These are phyloP conservation scores for Cardinalis cardinalis DNA, from an alignment of 2,113 vertebrate species.

Conservation along the genomic window DNA sequence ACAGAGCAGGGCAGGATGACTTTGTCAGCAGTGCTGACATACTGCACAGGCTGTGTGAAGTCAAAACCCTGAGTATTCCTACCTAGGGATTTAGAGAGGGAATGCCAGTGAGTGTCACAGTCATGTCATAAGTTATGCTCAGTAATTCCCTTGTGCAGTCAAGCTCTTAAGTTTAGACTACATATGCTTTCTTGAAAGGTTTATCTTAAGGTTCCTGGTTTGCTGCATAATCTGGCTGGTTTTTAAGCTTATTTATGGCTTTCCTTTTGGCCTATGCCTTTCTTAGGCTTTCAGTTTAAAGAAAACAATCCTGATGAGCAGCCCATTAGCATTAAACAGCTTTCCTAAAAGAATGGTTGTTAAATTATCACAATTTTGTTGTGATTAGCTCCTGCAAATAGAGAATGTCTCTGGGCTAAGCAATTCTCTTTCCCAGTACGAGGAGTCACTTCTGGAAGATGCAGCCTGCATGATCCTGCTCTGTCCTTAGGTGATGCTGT, in stretches of 20 bases:
- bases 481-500: not conserved
- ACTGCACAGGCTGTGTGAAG: not conserved
- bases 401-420: not conserved
- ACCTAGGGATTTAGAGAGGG: not conserved
- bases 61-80: not conserved
- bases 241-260: slow-evolving; percentile 6
- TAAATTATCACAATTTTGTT: slow-evolving; percentile 35
- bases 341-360: slow-evolving; percentile 7
- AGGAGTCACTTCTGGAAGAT: not conserved
- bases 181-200: not conserved
- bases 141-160: not conserved
- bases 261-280: not conserved
- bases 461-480: not conserved
- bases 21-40: not conserved
- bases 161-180: not conserved
- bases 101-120: not conserved
- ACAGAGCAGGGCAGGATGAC: not conserved
- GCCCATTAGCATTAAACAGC: slow-evolving; percentile 13
- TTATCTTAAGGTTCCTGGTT: not conserved
- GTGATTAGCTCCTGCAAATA: slow-evolving; percentile 34
- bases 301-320: slow-evolving; percentile 33
- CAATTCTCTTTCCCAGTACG: not conserved
- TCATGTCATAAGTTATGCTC: not conserved
- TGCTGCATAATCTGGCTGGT: not conserved
- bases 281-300: slow-evolving; percentile 2